Evolutionary conservation across 2,113 vertebrate genomes (phyloP), one percentile per base, ranked within the genome.

Genomic region (Tursiops truncatus): DNA sequence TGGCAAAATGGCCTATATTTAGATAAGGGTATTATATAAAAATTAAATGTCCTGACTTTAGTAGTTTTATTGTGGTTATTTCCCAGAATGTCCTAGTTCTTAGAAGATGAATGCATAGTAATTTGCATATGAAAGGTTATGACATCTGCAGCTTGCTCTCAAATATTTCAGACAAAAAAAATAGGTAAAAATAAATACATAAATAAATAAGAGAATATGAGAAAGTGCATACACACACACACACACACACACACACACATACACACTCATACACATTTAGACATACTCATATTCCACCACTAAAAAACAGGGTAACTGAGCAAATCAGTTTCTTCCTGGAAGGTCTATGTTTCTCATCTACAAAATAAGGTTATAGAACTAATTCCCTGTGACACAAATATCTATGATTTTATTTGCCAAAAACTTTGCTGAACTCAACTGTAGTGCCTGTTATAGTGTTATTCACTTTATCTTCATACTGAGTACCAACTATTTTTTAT

Each of bases 341-440:
- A 96, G 2, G 4, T 26, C 33, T 53, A 63, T 82, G 31, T 53
- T 96, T 81, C 26, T 82, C 58, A 67, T 44, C 14, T 63, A 58
- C 36, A 81, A 89, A 62, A 74, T 93, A 91, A 80, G 5, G 2
- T 53, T 65, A 53, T 53, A 9, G 50, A 41, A 79, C 5, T 67
- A 90, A 89, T 47, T 90, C n/a, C 41, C n/a, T 60, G 41, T 47
- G 15, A 14, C 18, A 87, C 17, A 85, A 92, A 38, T 76, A 82
- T 18, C 33, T 83, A 28, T 33, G 10, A 77, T 50, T 86, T 94
- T 8, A 41, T 88, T 81, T 94, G 36, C 70, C n/a, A 83, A 87
- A 41, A 84, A 38, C 15, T 67, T 79, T 33, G 50, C 17, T 83
- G n/a, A 63, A 53, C 4, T 90, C 31, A 77, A 77, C 4, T 67